A percentile compares a stretch with the other conserved stretches of the same genome.
phyloP scores from a whole-genome alignment of 2,888 invertebrate genomes.

The Diploptera punctata region DNA sequence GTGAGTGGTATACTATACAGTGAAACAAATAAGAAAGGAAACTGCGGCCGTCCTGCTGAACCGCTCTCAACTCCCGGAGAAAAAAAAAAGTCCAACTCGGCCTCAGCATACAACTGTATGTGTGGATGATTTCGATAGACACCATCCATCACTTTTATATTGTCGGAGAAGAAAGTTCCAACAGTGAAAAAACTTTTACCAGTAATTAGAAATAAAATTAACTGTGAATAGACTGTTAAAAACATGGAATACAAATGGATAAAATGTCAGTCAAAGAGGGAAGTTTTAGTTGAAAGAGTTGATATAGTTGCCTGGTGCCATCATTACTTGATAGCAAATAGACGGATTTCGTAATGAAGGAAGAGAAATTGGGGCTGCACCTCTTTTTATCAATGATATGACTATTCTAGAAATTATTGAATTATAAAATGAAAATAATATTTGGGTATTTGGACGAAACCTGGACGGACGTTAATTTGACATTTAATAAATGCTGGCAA shows the following conservation, averaged over 20 bases:
- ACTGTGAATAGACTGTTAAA: not conserved
- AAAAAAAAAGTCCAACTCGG: not conserved
- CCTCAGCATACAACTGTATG: not conserved
- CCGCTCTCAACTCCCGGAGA: not conserved
- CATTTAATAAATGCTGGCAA: not conserved
- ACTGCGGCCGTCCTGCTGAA: not conserved
- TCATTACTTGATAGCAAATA: constrained; percentile 3
- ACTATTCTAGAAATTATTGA: too few relatives aligned
- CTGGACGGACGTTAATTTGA: not conserved
- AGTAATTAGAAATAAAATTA: constrained; percentile 1
- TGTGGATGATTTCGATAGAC: not conserved
- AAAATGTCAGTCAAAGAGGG: not conserved
- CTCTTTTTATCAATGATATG: too few relatives aligned
- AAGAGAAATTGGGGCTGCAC: too few relatives aligned
- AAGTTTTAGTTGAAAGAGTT: not conserved
- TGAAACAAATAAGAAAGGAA: not conserved
- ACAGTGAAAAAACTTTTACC: not conserved
- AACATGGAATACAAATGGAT: not conserved
- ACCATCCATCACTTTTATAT: not conserved
- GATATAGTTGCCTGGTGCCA: not conserved
- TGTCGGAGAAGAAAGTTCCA: not conserved
- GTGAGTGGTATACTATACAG: too few relatives aligned
- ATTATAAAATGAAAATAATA: too few relatives aligned
- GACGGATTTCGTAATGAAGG: not conserved
- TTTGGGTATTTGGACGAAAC: not conserved